Evolutionary conservation across 2,113 vertebrate genomes (phyloP).

Genomic region (Sander vitreus): DNA sequence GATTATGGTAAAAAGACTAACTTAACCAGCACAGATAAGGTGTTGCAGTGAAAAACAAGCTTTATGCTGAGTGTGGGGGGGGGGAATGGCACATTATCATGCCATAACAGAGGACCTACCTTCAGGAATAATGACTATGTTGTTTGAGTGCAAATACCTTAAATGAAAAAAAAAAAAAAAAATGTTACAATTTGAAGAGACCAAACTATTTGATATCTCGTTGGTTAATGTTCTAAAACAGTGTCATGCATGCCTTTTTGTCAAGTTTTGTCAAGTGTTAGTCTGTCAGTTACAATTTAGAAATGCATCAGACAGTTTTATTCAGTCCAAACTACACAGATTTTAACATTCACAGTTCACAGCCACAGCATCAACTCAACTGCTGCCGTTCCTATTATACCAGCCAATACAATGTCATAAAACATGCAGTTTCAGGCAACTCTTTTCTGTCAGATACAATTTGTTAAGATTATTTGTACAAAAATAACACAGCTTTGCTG

Average conservation of each 20-base stretch:
- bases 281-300: background rate
- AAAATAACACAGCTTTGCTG: background rate
- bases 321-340: background rate
- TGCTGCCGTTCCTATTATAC: background rate
- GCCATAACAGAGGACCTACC: constrained; percentile 81
- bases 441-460: background rate
- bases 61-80: too few species aligned
- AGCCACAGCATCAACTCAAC: too few species aligned
- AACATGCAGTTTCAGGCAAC: background rate
- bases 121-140: constrained; percentile 96
- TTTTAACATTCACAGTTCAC: background rate
- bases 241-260: background rate
- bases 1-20: constrained; percentile 15
- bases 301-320: background rate
- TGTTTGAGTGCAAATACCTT: constrained; percentile 98
- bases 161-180: constrained; percentile 43
- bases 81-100: background rate
- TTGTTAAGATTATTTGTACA: background rate
- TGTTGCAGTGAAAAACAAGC: background rate
- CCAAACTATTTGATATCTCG: background rate
- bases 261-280: background rate
- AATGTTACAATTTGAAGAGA: background rate
- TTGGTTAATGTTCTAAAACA: background rate
- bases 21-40: background rate
- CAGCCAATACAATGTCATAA: background rate